Base-by-base conservation (phyloP, 2,888 invertebrate species). In the Tipula confusa region DNA sequence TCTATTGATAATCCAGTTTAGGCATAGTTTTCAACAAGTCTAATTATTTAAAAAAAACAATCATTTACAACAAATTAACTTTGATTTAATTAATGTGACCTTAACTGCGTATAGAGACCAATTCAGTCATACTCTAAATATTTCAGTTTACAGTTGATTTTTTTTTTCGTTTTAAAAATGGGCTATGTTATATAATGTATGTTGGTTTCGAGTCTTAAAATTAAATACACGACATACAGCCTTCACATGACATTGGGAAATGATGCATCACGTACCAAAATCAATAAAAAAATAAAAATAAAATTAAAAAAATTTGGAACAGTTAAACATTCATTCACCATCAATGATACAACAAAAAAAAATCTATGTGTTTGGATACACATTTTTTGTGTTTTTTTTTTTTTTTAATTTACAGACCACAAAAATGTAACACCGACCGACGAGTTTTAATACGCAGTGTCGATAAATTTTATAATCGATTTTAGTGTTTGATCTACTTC, bases 81-180 rank as follows among this genome's bases (percentile, higher is more conserved):
- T 64, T 64, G 64, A 64, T 64, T 64, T 64, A 64, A 64, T 64
- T 64, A 64, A 64, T 64, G 64, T 64, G 64, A 24, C 64, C 64
- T 64, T 64, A 18, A 18, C 24, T 24, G 11, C n/a, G 33, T 43
- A 36, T 36, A 24, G 9, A 18, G 64, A 64, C 64, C 64, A 64
- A n/a, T n/a, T n/a, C n/a, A 64, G 11, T 64, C 18, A 43, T 43
- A 43, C 15, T 43, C 15, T 43, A 43, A 15, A 15, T 43, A 15
- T 43, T 43, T 43, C 7, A 43, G 6, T 64, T 24, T 7, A 64
- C 24, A 24, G 24, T 64, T 64, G 6, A 11, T 43, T 43, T 43
- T 4, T 64, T 24, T 7, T 24, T 64, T 64, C 64, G 64, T 64
- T 24, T 24, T 64, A 64, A 9, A 64, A 64, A 7, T 64, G 64